A percentile compares a stretch with the other conserved stretches of the same genome.
Evolutionary conservation across 2,888 invertebrate species (phyloP).

Genomic region (Eristalis tenax): DNA sequence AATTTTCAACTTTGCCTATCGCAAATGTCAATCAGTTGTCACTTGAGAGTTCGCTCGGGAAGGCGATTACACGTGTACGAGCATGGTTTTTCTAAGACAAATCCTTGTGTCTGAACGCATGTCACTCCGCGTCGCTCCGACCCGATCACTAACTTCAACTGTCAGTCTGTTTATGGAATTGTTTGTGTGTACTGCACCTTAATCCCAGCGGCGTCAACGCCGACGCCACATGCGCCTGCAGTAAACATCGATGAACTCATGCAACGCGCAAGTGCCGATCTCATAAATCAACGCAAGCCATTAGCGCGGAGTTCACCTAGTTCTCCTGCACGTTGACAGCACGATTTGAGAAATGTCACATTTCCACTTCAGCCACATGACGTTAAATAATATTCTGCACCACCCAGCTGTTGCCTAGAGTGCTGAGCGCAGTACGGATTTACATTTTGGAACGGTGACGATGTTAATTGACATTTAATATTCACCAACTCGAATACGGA

Average conservation of each 20-base stretch:
- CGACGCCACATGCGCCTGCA: conserved; percentile 23
- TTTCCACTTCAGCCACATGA: conserved; percentile 25
- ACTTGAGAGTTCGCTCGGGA: conserved; percentile 22
- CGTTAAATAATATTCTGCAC: conserved; percentile 24
- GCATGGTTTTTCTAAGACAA: conserved; percentile 38
- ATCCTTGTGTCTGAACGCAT: conserved; percentile 43
- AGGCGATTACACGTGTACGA: conserved; percentile 34
- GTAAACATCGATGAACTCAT: background rate
- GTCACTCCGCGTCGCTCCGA: conserved; percentile 46
- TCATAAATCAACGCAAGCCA: conserved; percentile 57
- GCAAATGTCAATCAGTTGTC: conserved; percentile 37
- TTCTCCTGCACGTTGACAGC: conserved; percentile 46
- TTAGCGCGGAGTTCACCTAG: conserved; percentile 45
- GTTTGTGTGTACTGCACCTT: conserved; percentile 10
- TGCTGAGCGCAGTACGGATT: conserved; percentile 37
- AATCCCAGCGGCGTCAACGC: conserved; percentile 7
- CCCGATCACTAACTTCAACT: conserved; percentile 32
- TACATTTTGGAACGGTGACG: conserved; percentile 33
- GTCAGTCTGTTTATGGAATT: conserved; percentile 5
- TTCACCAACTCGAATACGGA: background rate
- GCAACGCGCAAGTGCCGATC: conserved; percentile 32
- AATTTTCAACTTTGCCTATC: conserved; percentile 28
- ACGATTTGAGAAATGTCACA: conserved; percentile 51
- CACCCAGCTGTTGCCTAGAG: conserved; percentile 1
- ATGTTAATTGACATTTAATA: conserved; percentile 41